Evolutionary conservation across 1,140 invertebrate genomes (phyloP).

Genomic region (Ostrea edulis): DNA sequence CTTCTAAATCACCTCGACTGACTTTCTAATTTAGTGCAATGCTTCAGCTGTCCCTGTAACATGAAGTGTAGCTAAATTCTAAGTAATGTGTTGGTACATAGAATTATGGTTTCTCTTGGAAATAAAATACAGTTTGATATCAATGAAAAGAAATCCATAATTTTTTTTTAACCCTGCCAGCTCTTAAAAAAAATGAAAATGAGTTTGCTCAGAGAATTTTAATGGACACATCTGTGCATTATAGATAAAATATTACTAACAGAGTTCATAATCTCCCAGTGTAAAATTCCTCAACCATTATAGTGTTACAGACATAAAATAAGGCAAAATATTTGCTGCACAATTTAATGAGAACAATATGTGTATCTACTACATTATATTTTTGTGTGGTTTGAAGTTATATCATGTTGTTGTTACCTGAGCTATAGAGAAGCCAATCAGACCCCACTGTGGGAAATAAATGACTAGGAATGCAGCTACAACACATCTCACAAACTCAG

Average conservation of each 20-base stretch:
- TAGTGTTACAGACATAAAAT: too few species aligned
- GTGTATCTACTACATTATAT: too few species aligned
- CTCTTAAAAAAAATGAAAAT: too few species aligned
- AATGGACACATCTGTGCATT: not conserved
- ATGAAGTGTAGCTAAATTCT: too few species aligned
- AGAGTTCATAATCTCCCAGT: not conserved
- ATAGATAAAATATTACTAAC: not conserved
- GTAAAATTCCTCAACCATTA: not conserved
- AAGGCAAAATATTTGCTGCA: too few species aligned
- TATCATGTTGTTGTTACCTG: conserved; percentile 64
- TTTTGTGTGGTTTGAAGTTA: too few species aligned
- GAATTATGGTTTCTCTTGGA: not conserved
- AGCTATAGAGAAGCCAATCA: conserved; percentile 73
- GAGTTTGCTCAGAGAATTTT: not conserved
- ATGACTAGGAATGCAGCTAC: conserved; percentile 68
- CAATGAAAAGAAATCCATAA: not conserved
- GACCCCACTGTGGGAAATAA: conserved; percentile 69
- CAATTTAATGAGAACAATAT: too few species aligned
- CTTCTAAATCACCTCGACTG: too few species aligned
- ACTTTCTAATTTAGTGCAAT: too few species aligned
- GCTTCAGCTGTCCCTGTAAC: too few species aligned
- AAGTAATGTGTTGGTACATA: too few species aligned
- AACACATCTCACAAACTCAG: conserved; percentile 68
- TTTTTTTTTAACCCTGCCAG: too few species aligned
- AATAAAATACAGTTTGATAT: not conserved